A percentile compares a stretch with the other conserved stretches of the same genome.
Conservation (phyloP, 2,113 vertebrate genomes). For the Eudyptes chrysolophus region DNA sequence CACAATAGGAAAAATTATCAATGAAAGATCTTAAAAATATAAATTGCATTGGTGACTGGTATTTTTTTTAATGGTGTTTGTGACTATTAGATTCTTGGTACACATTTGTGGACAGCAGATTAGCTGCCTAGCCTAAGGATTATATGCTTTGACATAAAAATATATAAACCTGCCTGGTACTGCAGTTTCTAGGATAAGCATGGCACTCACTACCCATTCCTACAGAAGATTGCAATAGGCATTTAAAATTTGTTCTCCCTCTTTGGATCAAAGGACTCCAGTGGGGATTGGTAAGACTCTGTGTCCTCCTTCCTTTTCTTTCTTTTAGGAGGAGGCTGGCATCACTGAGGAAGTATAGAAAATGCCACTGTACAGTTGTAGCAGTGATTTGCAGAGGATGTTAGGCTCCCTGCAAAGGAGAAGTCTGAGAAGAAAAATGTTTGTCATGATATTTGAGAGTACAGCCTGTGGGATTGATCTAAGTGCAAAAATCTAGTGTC, state of each 20-base stretch:
- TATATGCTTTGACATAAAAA: neutral
- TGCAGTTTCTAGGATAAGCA: neutral
- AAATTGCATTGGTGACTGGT: neutral
- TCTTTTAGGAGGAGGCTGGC: neutral
- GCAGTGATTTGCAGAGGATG: neutral
- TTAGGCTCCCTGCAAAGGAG: neutral
- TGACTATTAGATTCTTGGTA: neutral
- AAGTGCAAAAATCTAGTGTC: neutral
- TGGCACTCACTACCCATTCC: neutral
- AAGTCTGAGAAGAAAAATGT: neutral
- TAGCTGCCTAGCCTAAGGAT: neutral
- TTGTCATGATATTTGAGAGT: neutral
- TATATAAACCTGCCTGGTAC: neutral
- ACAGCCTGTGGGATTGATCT: neutral
- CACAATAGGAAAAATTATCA: neutral
- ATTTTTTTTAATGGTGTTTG: neutral
- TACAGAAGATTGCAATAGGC: neutral
- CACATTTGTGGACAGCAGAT: neutral
- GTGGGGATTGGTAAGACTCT: neutral
- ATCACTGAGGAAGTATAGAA: neutral
- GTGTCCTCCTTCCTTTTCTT: neutral
- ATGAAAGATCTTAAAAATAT: neutral
- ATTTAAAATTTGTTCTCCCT: neutral
- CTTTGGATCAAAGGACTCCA: neutral
- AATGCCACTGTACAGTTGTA: neutral